Evolutionary conservation across 2,113 vertebrate species (phyloP).

Genomic region (Isichthys henryi): DNA sequence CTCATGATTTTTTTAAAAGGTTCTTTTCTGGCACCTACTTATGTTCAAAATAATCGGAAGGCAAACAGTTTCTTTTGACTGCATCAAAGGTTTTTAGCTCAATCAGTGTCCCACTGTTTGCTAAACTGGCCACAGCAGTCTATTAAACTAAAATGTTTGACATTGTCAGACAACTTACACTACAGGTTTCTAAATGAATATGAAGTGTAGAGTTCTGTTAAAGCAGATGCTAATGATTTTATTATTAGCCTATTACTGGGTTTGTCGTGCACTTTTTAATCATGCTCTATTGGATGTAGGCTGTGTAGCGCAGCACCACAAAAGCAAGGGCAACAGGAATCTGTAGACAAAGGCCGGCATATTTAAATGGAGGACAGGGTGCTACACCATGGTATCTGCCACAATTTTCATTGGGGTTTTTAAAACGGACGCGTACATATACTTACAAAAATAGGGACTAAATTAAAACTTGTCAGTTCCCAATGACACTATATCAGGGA

Average conservation of each 20-base stretch:
- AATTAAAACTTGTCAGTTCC: background rate
- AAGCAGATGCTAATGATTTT: background rate
- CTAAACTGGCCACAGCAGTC: background rate
- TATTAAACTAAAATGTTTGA: background rate
- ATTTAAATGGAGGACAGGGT: background rate
- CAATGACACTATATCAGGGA: background rate
- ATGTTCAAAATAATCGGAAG: background rate
- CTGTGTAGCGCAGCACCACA: background rate
- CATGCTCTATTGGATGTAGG: background rate
- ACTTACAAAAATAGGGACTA: background rate
- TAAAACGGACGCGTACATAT: background rate
- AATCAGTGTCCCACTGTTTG: background rate
- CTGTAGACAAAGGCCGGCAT: background rate
- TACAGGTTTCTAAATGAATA: background rate
- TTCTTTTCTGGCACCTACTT: background rate
- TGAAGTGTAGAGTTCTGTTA: background rate
- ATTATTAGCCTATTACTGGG: background rate
- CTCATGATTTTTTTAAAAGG: background rate
- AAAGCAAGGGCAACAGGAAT: background rate
- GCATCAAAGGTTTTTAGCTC: background rate
- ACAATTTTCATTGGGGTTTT: background rate
- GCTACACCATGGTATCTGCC: background rate
- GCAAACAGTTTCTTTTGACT: background rate
- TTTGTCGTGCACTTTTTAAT: background rate
- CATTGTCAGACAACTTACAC: background rate